Evolutionary conservation across 2,797 vertebrate genomes (phyloP).

Genomic region (Helicolenus hilgendorfi): DNA sequence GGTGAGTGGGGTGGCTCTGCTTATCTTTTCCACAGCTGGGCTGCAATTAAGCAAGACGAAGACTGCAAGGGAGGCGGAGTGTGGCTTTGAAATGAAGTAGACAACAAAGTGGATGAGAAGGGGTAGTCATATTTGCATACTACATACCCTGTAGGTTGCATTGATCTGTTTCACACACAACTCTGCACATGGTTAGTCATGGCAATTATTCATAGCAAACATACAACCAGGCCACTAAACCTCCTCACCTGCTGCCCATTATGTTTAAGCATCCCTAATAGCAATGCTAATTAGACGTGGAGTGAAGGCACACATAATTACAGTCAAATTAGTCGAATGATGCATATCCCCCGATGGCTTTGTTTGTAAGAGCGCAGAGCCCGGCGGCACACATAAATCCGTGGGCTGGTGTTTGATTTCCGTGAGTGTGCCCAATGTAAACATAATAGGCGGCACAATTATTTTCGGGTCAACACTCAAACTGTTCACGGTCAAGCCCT

Average conservation of each 20-base stretch:
- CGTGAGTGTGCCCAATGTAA: neutral
- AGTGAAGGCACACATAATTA: neutral
- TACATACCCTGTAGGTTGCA: neutral
- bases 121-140: neutral
- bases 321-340: neutral
- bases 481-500: neutral
- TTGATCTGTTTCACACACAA: neutral
- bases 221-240: neutral
- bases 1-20: neutral
- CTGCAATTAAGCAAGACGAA: constrained; percentile 22
- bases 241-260: neutral
- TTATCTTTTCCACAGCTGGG: neutral
- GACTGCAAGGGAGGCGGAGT: neutral
- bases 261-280: neutral
- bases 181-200: neutral
- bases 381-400: neutral
- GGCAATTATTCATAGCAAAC: neutral
- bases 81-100: neutral
- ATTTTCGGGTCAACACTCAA: neutral
- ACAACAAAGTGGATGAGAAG: neutral
- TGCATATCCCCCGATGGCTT: neutral
- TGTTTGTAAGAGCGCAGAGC: neutral
- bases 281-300: neutral
- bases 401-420: neutral
- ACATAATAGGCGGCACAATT: neutral